Evolutionary conservation across 1,140 invertebrate species (phyloP), one percentile per base, ranked within the genome.

Genomic region (Papilio glaucus): DNA sequence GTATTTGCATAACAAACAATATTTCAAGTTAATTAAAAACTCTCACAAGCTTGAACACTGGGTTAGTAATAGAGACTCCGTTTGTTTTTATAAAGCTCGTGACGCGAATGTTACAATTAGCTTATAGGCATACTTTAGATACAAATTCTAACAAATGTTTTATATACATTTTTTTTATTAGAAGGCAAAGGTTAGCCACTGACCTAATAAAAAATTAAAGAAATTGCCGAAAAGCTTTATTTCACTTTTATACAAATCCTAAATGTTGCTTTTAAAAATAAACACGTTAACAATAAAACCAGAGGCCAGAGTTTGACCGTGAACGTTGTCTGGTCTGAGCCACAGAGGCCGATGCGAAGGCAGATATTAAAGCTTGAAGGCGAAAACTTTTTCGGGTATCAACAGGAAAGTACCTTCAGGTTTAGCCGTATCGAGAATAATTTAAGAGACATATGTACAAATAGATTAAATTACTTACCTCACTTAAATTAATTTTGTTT

Each of bases 1-100:
- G 39, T 65, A 61, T 61, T 61, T 61, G 4, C 49, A 57, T 57
- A 57, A 61, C 26, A 61, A 61, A n/a, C 12, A 5, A 33, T 29
- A 61, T 61, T 61, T 29, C 6, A 33, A 61, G 12, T n/a, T 13
- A 33, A 61, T 61, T 61, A n/a, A 13, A 42, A 42, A 42, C 9
- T n/a, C n/a, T n/a, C n/a, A n/a, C n/a, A n/a, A n/a, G n/a, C n/a
- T n/a, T n/a, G 6, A 33, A 33, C 2, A 33, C 29, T 45, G 12
- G 21, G 49, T 21, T 53, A 24, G 21, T 53, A 21, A 49, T 21
- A 12, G 2, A 45, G 29, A 33, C 29, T 6, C 29, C 29, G 6
- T 33, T 33, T 33, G 29, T 33, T 33, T 33, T n/a, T n/a, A n/a
- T n/a, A n/a, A n/a, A n/a, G n/a, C n/a, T n/a, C n/a, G n/a, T n/a